Base-by-base conservation (phyloP, 2,888 invertebrate species). In the Xanthorhoe designata region DNA sequence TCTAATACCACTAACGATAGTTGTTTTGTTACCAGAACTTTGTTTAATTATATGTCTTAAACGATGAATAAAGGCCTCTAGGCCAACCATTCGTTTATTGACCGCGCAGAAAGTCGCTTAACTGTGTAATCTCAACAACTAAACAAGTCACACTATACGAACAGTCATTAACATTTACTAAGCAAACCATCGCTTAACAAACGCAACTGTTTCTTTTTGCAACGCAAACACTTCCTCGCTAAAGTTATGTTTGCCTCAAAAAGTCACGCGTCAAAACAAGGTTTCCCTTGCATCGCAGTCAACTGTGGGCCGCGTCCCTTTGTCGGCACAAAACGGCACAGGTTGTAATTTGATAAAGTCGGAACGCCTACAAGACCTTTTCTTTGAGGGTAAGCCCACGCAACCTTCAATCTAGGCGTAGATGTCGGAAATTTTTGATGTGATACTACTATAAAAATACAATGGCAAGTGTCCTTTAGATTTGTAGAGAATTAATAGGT, bases 261-360 rank as follows among this genome's bases (percentile, higher is more conserved):
- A 67, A 71, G 75, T 79, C 78, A 77, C 75, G 74, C 75, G 73
- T 74, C 69, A 75, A 75, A 75, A 72, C 75, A 72, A 75, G 75
- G 78, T 75, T 80, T 78, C 73, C 76, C 72, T 76, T 74, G 70
- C 70, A 68, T 70, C 63, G 71, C 71, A 77, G 74, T 81, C 76
- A 73, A 69, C 61, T 83, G 83, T 84, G 84, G 84, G 76, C 81
- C 75, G 83, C 81, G 82, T 81, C 69, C 78, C 91, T 92, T 93
- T 93, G 92, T 91, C 91, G 92, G 92, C 87, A 88, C 88, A 88
- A 89, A 91, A 92, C 89, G 87, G 90, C 89, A 87, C 88, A 91
- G 89, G 91, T 89, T 90, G 91, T 92, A 92, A 92, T 93, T 92
- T 92, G 92, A 92, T 93, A 92, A 91, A 91, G 89, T 88, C 83